Conservation (phyloP, 2,888 invertebrate genomes). For the Drosophila macrospina region DNA sequence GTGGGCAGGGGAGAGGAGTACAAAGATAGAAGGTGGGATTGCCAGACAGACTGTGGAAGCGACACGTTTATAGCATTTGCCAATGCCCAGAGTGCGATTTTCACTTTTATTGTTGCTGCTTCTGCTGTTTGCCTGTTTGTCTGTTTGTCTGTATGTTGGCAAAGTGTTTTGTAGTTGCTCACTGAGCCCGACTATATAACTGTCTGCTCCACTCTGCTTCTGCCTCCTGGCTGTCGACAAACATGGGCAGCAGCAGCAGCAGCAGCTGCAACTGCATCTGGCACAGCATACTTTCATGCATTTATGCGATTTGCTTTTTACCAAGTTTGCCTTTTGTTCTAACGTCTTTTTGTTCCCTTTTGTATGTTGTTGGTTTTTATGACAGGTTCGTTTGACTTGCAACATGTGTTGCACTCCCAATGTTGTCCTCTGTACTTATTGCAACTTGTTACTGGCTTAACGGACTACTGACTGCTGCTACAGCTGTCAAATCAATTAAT, state of each 20-base stretch:
- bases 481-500: conserved; percentile 57
- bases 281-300: conserved; percentile 42
- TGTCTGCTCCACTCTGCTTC: conserved; percentile 30
- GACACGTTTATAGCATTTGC: conserved; percentile 78
- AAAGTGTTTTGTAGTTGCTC: conserved; percentile 62
- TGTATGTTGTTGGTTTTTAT: conserved; percentile 53
- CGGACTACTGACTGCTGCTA: conserved; percentile 8
- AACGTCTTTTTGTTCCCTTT: not conserved
- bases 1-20: not conserved
- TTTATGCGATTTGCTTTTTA: conserved; percentile 73
- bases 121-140: no score
- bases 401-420: conserved; percentile 58
- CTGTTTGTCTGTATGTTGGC: conserved; percentile 39
- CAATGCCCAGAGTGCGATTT: conserved; percentile 71
- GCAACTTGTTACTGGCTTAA: conserved; percentile 35
- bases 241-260: conserved; percentile 40
- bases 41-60: conserved; percentile 25
- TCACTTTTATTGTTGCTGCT: conserved; percentile 71
- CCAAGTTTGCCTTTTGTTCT: conserved; percentile 40
- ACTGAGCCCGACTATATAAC: conserved; percentile 41
- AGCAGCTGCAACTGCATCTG: conserved; percentile 47
- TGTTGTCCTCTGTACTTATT: not conserved
- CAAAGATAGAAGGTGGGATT: not conserved
- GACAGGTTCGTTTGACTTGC: conserved; percentile 64
- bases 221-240: conserved; percentile 47